These are phyloP conservation scores for Frankliniella fusca DNA, from an alignment of 2,888 invertebrate species.

Conservation along the genomic window DNA sequence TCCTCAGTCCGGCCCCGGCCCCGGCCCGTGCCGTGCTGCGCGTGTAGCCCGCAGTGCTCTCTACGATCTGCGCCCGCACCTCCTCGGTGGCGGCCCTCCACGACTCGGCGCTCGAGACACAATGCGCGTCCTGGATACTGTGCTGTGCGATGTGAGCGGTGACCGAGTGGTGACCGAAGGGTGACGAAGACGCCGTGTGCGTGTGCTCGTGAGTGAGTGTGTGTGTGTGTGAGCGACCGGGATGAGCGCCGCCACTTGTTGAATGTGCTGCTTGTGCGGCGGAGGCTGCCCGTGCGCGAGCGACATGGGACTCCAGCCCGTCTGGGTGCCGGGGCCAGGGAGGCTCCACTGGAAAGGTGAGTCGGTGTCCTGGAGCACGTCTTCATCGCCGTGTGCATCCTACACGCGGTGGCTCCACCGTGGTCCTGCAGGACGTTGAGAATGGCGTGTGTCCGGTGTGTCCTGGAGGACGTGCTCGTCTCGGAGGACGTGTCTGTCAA, in stretches of 20 bases:
- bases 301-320: slow-evolving; percentile 2
- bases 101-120: too few species aligned
- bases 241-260: background rate
- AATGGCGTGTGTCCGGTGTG: too few species aligned
- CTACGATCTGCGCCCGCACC: background rate
- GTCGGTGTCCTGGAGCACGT: background rate
- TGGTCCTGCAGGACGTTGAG: too few species aligned
- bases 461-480: too few species aligned
- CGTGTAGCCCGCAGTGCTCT: background rate
- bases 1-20: background rate
- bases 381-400: too few species aligned
- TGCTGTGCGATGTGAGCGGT: background rate
- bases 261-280: background rate
- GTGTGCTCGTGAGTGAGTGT: background rate
- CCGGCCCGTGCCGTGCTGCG: background rate
- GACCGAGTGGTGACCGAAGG: background rate
- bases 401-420: background rate
- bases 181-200: background rate
- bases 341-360: slow-evolving; percentile 4
- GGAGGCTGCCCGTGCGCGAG: background rate
- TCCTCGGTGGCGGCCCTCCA: background rate
- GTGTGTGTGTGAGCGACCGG: background rate
- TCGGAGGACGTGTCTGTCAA: too few species aligned
- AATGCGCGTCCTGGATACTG: too few species aligned
- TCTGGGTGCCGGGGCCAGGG: slow-evolving; percentile 3